Percentiles rank a stretch among this genome's conserved stretches.
Conservation (phyloP, 2,113 vertebrate species). For the Sceloporus tristichus region DNA sequence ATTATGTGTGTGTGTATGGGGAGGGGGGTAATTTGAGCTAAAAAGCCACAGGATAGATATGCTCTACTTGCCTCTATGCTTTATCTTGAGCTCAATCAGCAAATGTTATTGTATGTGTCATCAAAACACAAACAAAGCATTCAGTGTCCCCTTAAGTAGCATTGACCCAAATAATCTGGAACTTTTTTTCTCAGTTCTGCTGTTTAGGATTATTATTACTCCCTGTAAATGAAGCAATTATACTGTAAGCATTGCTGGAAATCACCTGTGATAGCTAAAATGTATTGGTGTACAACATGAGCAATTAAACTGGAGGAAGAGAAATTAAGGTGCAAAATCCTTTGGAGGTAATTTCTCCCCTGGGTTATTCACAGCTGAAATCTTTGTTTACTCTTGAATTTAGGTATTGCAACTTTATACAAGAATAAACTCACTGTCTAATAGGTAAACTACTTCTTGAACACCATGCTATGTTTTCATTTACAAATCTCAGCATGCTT, state of each 20-base stretch:
- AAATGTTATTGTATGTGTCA: neutral
- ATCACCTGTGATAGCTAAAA: conserved; percentile 11
- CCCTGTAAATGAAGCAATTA: conserved; percentile 39
- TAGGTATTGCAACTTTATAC: neutral
- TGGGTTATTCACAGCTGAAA: accelerated
- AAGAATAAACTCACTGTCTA: conserved; percentile 13
- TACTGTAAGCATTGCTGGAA: conserved; percentile 15
- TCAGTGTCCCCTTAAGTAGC: neutral
- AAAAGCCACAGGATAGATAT: neutral
- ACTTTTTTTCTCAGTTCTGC: conserved; percentile 31
- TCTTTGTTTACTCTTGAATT: conserved; percentile 27
- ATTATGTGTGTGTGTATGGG: no score
- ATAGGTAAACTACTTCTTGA: conserved; percentile 28
- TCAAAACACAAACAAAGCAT: neutral
- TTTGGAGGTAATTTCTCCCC: neutral
- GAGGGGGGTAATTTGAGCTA: neutral
- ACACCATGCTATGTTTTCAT: conserved; percentile 20
- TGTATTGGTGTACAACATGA: conserved; percentile 30
- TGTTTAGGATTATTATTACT: conserved; percentile 30
- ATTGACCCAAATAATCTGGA: conserved; percentile 20
- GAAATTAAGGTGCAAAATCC: conserved; percentile 9
- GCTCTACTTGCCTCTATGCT: no score
- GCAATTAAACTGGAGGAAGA: conserved; percentile 18
- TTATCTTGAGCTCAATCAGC: neutral
- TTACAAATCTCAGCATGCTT: conserved; percentile 28